Conservation (phyloP, 2,888 invertebrate species). For the Agrenia bidenticulata region DNA sequence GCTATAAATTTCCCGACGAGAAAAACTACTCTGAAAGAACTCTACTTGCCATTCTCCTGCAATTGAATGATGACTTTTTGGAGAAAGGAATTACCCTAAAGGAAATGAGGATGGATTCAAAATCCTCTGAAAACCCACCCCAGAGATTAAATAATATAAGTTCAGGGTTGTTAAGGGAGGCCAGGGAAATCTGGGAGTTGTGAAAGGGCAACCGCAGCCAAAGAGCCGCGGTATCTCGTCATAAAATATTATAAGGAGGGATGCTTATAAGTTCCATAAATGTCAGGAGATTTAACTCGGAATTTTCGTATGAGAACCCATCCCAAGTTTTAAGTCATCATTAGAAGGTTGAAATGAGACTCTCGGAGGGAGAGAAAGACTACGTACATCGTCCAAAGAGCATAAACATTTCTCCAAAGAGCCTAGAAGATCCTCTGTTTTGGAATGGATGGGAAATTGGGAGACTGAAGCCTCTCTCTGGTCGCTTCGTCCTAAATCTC, state of each 20-base stretch:
- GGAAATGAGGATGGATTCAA: slow-evolving; percentile 14
- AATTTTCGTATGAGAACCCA: background rate
- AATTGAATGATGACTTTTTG: slow-evolving; percentile 11
- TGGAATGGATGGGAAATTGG: background rate
- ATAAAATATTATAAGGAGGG: background rate
- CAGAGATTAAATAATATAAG: background rate
- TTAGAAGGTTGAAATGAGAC: background rate
- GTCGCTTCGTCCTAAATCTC: background rate
- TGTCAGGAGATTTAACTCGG: slow-evolving; percentile 9
- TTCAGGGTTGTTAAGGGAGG: slow-evolving; percentile 1
- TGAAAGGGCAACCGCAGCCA: too few relatives aligned
- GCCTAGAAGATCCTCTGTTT: too few relatives aligned
- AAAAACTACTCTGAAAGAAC: too few relatives aligned
- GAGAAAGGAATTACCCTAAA: background rate
- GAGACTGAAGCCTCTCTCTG: background rate
- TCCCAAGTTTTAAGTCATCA: slow-evolving; percentile 6
- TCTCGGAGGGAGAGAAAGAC: too few relatives aligned
- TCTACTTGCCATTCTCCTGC: background rate
- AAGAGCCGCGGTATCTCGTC: background rate
- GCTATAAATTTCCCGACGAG: too few relatives aligned
- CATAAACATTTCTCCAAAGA: too few relatives aligned
- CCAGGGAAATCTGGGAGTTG: too few relatives aligned
- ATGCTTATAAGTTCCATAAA: slow-evolving; percentile 4
- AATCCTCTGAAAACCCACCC: slow-evolving; percentile 6
- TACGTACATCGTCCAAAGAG: too few relatives aligned